phyloP scores from a whole-genome alignment of 2,797 vertebrate species.

The Sorex maritimensis region DNA sequence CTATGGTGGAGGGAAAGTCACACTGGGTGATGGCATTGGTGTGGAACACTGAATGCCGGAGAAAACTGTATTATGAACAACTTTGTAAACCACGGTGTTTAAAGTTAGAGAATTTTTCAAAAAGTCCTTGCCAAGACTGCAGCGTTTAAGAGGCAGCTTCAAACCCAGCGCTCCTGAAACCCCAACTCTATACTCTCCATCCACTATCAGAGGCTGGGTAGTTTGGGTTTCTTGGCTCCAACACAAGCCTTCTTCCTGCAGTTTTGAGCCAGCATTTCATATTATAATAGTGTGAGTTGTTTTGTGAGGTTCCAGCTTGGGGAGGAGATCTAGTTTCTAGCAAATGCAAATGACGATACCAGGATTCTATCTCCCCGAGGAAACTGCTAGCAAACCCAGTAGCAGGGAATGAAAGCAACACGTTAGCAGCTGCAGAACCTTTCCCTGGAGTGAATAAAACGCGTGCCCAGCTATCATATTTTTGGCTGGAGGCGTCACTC shows the following conservation, averaged over 20 bases:
- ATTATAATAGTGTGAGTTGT: neutral
- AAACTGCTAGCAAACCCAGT: neutral
- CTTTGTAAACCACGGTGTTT: too few species aligned
- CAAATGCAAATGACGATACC: neutral
- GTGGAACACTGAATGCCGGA: too few species aligned
- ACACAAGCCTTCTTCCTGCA: neutral
- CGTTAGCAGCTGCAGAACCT: neutral
- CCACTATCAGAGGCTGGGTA: neutral
- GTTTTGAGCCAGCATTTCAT: neutral
- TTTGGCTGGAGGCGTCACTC: neutral
- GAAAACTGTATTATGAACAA: too few species aligned
- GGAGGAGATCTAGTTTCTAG: neutral
- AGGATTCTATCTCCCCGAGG: neutral
- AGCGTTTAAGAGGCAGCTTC: neutral
- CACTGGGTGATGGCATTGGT: too few species aligned
- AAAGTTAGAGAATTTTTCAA: neutral
- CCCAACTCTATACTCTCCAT: neutral
- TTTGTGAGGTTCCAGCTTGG: conserved; percentile 5
- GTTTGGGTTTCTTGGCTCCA: neutral
- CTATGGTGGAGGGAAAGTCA: too few species aligned
- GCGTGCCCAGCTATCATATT: neutral
- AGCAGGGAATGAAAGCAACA: neutral
- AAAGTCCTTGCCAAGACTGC: neutral
- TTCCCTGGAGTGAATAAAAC: neutral
- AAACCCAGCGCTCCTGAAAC: neutral